Base-by-base conservation (phyloP, 1,140 invertebrate genomes). In the Eurosta solidaginis region DNA sequence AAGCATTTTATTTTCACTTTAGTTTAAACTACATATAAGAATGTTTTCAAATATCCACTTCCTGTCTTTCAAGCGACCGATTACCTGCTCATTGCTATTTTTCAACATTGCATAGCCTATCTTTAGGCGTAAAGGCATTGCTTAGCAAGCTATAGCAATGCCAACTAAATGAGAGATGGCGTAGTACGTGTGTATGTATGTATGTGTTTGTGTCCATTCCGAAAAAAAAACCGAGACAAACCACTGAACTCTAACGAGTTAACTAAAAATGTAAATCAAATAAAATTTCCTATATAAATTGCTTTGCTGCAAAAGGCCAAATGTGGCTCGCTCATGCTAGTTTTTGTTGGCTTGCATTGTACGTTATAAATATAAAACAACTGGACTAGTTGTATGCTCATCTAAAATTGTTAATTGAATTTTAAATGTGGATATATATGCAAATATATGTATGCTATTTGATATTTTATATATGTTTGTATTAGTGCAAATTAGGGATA, bases 401-500 rank as follows among this genome's bases (percentile, higher is more conserved):
- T 68, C 40, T 68, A 68, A 68, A 68, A 42, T 68, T 68, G 59
- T 68, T 68, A 42, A 68, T 68, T 68, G 59, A 68, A 68, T 68
- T 68, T 68, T 68, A 68, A 68, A 68, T 68, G n/a, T 40, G 20
- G 20, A 20, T 40, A 14, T 40, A n/a, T 40, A 5, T 22, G 33
- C 45, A 47, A 17, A 47, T 17, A 47, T 14, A 14, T 17, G 7
- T 47, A 47, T 47, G n/a, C n/a, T 17, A 12, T 17, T 47, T 47
- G 3, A 12, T 10, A 10, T 47, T 47, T 17, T 40, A 68, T 12
- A 4, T 4, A 5, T 42, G 22, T 42, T 6, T 22, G 59, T 40
- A 20, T 40, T n/a, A n/a, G n/a, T n/a, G n/a, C n/a, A n/a, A n/a
- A n/a, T n/a, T n/a, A n/a, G n/a, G n/a, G n/a, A n/a, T n/a, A n/a